Percentiles rank a stretch among this genome's conserved stretches.
Conservation (phyloP, 2,113 vertebrate species). For the Clarias magur region DNA sequence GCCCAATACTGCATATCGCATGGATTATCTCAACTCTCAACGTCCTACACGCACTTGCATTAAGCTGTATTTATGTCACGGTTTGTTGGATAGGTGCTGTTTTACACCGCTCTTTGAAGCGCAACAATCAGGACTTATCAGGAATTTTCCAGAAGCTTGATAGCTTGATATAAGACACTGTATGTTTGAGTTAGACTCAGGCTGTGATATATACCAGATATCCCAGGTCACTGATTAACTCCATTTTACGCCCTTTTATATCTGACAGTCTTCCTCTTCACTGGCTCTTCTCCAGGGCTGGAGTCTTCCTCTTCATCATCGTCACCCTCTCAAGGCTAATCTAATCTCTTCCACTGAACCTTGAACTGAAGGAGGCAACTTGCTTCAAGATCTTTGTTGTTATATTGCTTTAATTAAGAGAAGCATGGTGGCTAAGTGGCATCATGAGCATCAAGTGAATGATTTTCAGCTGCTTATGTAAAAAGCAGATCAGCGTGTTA, state of each 20-base stretch:
- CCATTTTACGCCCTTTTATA: slow-evolving; percentile 37
- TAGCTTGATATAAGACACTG: slow-evolving; percentile 18
- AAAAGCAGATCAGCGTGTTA: slow-evolving; percentile 24
- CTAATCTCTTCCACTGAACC: slow-evolving; percentile 48
- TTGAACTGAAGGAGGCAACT: slow-evolving; percentile 19
- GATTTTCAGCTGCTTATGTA: too few relatives aligned
- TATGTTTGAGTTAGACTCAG: slow-evolving; percentile 11
- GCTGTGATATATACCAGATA: slow-evolving; percentile 44
- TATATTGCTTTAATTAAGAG: slow-evolving; percentile 42
- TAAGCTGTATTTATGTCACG: slow-evolving; percentile 28
- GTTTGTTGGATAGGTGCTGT: slow-evolving; percentile 10
- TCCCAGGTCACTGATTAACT: too few relatives aligned
- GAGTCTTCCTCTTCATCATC: slow-evolving; percentile 31
- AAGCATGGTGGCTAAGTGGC: slow-evolving; percentile 15
- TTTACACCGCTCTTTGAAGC: slow-evolving; percentile 29
- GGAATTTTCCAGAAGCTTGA: slow-evolving; percentile 4
- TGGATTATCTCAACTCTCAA: slow-evolving; percentile 46
- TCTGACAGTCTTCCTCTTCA: slow-evolving; percentile 45
- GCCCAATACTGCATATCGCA: slow-evolving; percentile 51
- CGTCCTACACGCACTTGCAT: slow-evolving; percentile 31
- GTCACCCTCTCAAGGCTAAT: slow-evolving; percentile 50
- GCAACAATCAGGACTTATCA: slow-evolving; percentile 1
- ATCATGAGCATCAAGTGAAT: slow-evolving; percentile 18
- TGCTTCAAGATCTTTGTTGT: slow-evolving; percentile 22
- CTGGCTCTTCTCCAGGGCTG: slow-evolving; percentile 37